phyloP scores from a whole-genome alignment of 2,797 vertebrate genomes.

The Adelosebastes latens region DNA sequence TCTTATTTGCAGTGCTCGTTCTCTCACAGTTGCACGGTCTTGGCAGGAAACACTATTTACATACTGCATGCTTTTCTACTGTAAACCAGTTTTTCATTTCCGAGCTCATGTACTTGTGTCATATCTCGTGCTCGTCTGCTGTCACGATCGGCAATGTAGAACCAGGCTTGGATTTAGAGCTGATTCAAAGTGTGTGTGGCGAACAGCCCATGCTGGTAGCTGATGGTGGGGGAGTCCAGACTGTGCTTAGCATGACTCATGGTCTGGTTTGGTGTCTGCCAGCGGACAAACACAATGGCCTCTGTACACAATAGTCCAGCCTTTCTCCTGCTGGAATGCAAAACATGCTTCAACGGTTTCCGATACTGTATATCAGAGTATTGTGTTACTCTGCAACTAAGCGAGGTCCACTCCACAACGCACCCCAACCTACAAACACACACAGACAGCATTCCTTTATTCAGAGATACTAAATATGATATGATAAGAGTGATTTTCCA shows the following conservation, averaged over 20 bases:
- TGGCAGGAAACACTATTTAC: conserved; percentile 23
- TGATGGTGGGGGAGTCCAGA: conserved; percentile 54
- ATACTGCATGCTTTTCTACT: conserved; percentile 4
- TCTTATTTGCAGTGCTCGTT: conserved; percentile 30
- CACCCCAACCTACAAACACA: neutral
- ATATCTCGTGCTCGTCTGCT: neutral
- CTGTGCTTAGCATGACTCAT: conserved; percentile 77
- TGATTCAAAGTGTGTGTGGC: conserved; percentile 10
- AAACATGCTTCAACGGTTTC: conserved; percentile 70
- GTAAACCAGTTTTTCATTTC: conserved; percentile 35
- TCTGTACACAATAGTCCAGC: conserved; percentile 71
- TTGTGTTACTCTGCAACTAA: conserved; percentile 47
- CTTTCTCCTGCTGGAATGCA: conserved; percentile 71
- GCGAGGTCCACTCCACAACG: conserved; percentile 19
- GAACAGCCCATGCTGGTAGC: conserved; percentile 36
- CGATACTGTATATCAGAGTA: conserved; percentile 55
- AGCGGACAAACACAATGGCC: conserved; percentile 75
- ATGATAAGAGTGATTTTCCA: neutral
- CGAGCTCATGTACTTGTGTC: conserved; percentile 6
- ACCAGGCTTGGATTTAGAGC: conserved; percentile 10
- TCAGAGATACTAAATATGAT: neutral
- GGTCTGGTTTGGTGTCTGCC: conserved; percentile 74
- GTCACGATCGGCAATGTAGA: neutral
- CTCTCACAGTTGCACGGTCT: conserved; percentile 1
- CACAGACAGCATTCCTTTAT: neutral